Evolutionary conservation across 1,140 invertebrate species (phyloP), one percentile per base, ranked within the genome.

Genomic region (Berghia stephanieae): DNA sequence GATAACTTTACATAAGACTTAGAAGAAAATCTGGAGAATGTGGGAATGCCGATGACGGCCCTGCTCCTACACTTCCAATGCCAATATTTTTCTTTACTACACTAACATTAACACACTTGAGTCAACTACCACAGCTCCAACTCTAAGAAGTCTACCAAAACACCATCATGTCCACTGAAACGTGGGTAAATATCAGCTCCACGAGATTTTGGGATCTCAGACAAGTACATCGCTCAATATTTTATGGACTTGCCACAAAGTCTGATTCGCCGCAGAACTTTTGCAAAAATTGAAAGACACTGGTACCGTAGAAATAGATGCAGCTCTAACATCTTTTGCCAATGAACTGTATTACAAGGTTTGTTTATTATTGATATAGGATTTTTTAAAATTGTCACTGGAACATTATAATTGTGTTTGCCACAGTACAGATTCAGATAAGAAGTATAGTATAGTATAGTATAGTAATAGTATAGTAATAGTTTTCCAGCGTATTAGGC

Each of bases 121-220:
- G 13, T n/a, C 49, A 38, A 44, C 46, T 46, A 42, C 38, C 38
- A 13, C 55, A 24, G 36, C 38, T 36, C 36, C 4, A 63, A 3
- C n/a, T 36, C n/a, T 40, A 6, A 8, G 3, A 75, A 4, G 27
- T 16, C 13, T 24, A 3, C 40, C 8, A 27, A 24, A 10, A 6
- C 8, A 68, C 18, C n/a, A 78, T 78, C 70, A 71, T 71, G 10
- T 31, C 71, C n/a, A 75, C 77, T 43, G 79, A 81, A 24, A 82
- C 82, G 55, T 92, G 92, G 92, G 91, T 92, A 0, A 90, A 87
- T 68, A 91, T 92, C 79, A 83, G 77, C 88, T 92, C 2, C 89
- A 91, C 78, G 90, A 91, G 76, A 89, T 92, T 73, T 78, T 92
- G 55, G 91, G 91, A 89, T 92, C 83, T 91, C 91, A 71, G 91